Percentiles rank a stretch among this genome's conserved stretches.
Evolutionary conservation across 2,888 invertebrate genomes (phyloP).

Genomic region (Pterostichus madidus): DNA sequence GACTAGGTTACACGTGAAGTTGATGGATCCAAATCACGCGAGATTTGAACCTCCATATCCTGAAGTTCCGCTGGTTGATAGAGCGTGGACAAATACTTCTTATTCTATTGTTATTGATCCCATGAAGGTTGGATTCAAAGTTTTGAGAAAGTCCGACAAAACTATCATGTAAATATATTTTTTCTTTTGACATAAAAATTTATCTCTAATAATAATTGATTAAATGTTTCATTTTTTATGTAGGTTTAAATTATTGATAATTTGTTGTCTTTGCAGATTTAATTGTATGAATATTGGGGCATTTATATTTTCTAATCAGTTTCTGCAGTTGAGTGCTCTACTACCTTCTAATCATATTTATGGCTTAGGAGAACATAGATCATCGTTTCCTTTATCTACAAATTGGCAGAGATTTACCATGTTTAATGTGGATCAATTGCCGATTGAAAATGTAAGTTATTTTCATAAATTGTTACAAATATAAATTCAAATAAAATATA

Average conservation of each 20-base stretch:
- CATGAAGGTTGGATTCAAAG: constrained; percentile 82
- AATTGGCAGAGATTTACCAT: constrained; percentile 84
- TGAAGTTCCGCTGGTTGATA: constrained; percentile 79
- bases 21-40: constrained; percentile 77
- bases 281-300: constrained; percentile 84
- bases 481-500: not conserved
- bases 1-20: constrained; percentile 83
- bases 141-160: constrained; percentile 79
- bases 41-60: constrained; percentile 86
- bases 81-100: constrained; percentile 77
- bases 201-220: too few relatives aligned
- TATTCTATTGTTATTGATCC: constrained; percentile 81
- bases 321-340: constrained; percentile 83
- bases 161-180: constrained; percentile 79
- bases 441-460: constrained; percentile 82
- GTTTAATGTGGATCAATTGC: constrained; percentile 85
- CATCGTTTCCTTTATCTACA: constrained; percentile 78
- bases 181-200: too few relatives aligned
- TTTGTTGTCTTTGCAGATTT: constrained; percentile 79
- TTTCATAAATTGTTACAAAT: not conserved
- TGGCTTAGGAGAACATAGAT: constrained; percentile 87
- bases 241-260: not conserved
- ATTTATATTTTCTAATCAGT: constrained; percentile 87
- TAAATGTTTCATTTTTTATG: too few relatives aligned
- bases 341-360: constrained; percentile 84